Evolutionary conservation across 2,888 invertebrate species (phyloP), one percentile per base, ranked within the genome.

Genomic region (Gymnoscelis rufifasciata): DNA sequence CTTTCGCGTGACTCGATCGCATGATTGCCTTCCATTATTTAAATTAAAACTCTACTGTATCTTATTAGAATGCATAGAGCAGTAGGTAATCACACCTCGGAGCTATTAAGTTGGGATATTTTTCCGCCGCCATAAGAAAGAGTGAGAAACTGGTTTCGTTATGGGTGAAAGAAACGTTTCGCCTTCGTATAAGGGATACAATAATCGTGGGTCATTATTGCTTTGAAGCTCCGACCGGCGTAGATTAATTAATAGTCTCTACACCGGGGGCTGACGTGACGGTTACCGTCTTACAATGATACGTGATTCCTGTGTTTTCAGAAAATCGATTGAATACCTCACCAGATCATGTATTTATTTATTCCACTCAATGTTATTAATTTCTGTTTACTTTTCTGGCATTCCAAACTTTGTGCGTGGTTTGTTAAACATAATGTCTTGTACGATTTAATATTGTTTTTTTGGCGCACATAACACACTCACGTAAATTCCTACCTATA

Each of bases 141-240:
- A 40, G 72, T 69, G 69, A 68, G 45, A 42, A 84, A 84, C 84
- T 65, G 81, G 84, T 83, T 83, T 71, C 64, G 67, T 69, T 71
- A 71, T 73, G 65, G 60, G 60, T 63, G 63, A 68, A 79, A 82
- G 78, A 71, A 74, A 68, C 70, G 63, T 68, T 74, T 74, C 70
- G 70, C 68, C 73, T 72, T 74, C 72, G 66, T 67, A 68, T 73
- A 71, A 73, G 71, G 70, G 75, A 72, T 74, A 71, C 68, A 66
- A 70, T 80, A 82, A 83, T 82, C 76, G 78, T 79, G 73, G 78
- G 76, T 81, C 81, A 81, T 81, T 83, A 78, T 71, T 66, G 63
- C 82, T 83, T 83, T 83, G 82, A 82, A 72, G 78, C 72, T 64
- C 82, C 79, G 78, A 66, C 73, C 64, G 62, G 63, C 27, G 37